A percentile compares a stretch with the other conserved stretches of the same genome.
phyloP scores from a whole-genome alignment of 92 coral and sea anemone genomes.

The Phymanthus crucifer region DNA sequence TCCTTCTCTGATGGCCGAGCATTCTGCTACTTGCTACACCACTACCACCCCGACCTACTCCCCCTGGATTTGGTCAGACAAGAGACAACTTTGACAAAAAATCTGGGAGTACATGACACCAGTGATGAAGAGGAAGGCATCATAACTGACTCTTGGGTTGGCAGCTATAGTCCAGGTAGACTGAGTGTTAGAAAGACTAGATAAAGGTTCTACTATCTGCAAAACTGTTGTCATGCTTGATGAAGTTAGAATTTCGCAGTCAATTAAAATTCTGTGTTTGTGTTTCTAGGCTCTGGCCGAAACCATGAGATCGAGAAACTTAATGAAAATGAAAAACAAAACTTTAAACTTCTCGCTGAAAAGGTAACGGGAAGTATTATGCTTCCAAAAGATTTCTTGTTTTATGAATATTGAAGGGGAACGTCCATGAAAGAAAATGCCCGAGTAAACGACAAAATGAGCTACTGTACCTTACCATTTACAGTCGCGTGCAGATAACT shows the following conservation, averaged over 20 bases:
- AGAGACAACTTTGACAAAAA: conserved; percentile 91
- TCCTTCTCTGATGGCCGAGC: conserved; percentile 99
- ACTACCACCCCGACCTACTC: conserved; percentile 88
- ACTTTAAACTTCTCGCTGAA: conserved; percentile 70
- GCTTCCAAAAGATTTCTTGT: too few relatives aligned
- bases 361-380: too few relatives aligned
- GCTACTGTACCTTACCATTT: too few relatives aligned
- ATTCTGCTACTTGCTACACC: conserved; percentile 86
- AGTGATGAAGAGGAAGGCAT: conserved; percentile 80
- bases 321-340: conserved; percentile 86
- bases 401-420: too few relatives aligned
- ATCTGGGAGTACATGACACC: conserved; percentile 78
- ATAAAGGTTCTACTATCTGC: too few relatives aligned
- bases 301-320: conserved; percentile 67
- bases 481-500: too few relatives aligned
- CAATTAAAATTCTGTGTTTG: background rate
- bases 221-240: too few relatives aligned
- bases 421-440: too few relatives aligned
- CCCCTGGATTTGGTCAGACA: conserved; percentile 72
- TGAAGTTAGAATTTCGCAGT: background rate
- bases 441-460: too few relatives aligned
- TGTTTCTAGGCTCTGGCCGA: conserved; percentile 58
- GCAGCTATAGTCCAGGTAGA: conserved; percentile 70
- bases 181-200: too few relatives aligned
- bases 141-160: conserved; percentile 65